Evolutionary conservation across 37 sponge, comb jelly and placozoan genomes (phyloP).

Genomic region (Amphimedon queenslandica): DNA sequence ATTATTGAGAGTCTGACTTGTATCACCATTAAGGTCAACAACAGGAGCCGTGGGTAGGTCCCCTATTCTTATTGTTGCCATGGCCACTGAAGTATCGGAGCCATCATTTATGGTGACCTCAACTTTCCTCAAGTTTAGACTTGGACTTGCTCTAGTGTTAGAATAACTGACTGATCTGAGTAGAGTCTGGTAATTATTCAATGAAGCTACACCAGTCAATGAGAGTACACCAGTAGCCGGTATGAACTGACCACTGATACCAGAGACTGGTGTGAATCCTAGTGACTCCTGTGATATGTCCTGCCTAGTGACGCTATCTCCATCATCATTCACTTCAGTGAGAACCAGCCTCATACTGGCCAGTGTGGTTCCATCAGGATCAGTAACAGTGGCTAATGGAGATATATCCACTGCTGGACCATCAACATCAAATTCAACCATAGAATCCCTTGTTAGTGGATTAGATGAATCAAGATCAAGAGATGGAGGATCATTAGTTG

Average conservation of each 20-base stretch:
- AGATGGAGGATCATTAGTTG: conserved; percentile 62
- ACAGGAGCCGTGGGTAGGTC: conserved; percentile 15
- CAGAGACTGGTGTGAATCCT: neutral
- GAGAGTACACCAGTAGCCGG: conserved; percentile 14
- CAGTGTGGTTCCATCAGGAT: conserved; percentile 39
- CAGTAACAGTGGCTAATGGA: conserved; percentile 25
- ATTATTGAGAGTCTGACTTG: neutral
- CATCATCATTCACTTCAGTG: conserved; percentile 22
- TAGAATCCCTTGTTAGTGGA: conserved; percentile 17
- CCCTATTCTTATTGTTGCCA: conserved; percentile 18
- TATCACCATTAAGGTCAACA: conserved; percentile 43
- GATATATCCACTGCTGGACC: conserved; percentile 4
- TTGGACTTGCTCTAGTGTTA: conserved; percentile 29
- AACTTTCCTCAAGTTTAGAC: conserved; percentile 18
- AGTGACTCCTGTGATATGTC: conserved; percentile 19
- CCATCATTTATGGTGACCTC: conserved; percentile 25
- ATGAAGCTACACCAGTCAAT: conserved; percentile 32
- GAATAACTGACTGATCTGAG: conserved; percentile 28
- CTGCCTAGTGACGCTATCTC: conserved; percentile 20
- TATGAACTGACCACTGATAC: neutral
- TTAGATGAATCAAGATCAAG: conserved; percentile 43
- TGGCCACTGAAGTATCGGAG: conserved; percentile 2
- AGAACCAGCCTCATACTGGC: conserved; percentile 16
- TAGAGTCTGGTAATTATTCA: conserved; percentile 24
- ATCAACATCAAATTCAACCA: conserved; percentile 8